Evolutionary conservation across 2,797 vertebrate species (phyloP).

Genomic region (Botia kubotai): DNA sequence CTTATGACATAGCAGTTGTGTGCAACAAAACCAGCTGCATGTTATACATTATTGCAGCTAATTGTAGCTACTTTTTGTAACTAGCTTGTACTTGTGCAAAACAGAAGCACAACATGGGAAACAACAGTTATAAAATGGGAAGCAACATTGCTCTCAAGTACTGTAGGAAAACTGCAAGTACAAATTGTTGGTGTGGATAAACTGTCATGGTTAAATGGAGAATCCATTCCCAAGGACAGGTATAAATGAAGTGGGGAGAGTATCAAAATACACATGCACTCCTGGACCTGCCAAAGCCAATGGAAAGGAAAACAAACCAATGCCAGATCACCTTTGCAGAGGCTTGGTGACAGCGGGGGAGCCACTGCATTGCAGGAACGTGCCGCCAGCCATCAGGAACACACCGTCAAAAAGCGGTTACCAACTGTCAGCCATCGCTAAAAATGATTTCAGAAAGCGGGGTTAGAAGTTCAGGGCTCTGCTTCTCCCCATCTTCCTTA

Average conservation of each 20-base stretch:
- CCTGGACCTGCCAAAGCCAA: slow-evolving; percentile 68
- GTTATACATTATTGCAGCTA: no score
- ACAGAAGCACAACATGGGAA: background rate
- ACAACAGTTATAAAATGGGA: background rate
- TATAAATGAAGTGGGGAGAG: slow-evolving; percentile 60
- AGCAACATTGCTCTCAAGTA: background rate
- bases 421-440: slow-evolving; percentile 78
- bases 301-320: slow-evolving; percentile 73
- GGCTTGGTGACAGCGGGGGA: slow-evolving; percentile 72
- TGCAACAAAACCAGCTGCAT: no score
- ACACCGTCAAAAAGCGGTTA: slow-evolving; percentile 67
- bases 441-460: slow-evolving; percentile 75
- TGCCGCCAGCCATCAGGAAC: slow-evolving; percentile 76
- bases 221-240: slow-evolving; percentile 43
- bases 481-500: slow-evolving; percentile 65
- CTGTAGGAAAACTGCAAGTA: background rate
- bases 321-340: slow-evolving; percentile 82
- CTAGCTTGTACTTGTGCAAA: background rate
- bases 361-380: slow-evolving; percentile 76
- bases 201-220: slow-evolving; percentile 37
- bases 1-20: no score
- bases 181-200: slow-evolving; percentile 9
- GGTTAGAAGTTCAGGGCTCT: slow-evolving; percentile 76
- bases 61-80: background rate
- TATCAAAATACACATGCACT: slow-evolving; percentile 54